These are phyloP conservation scores for Holacanthus passer DNA, from an alignment of 2,113 vertebrate genomes.

Conservation along the genomic window DNA sequence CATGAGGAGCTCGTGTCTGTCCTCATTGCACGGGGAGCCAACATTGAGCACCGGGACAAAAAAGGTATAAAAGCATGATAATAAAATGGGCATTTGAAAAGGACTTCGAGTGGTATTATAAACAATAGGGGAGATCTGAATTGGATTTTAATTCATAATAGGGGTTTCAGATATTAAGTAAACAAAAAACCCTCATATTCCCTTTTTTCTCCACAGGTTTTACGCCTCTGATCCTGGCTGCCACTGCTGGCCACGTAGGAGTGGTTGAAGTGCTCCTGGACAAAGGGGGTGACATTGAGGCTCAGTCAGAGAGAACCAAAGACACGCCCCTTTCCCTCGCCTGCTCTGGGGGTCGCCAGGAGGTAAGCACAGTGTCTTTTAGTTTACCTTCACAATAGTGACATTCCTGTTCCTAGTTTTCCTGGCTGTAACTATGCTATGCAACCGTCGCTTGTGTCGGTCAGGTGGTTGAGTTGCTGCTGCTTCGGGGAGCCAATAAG, in stretches of 20 bases:
- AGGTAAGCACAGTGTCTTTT: slow-evolving; percentile 82
- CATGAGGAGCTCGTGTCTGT: slow-evolving; percentile 98
- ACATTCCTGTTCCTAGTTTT: not conserved
- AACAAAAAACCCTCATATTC: not conserved
- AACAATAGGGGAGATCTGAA: not conserved
- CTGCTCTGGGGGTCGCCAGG: slow-evolving; percentile 97
- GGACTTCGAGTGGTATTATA: not conserved
- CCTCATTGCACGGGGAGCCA: slow-evolving; percentile 95
- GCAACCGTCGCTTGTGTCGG: slow-evolving; percentile 37
- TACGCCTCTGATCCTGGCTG: slow-evolving; percentile 96
- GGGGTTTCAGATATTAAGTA: not conserved
- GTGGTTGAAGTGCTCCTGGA: slow-evolving; percentile 98
- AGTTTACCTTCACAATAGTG: not conserved
- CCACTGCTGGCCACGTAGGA: slow-evolving; percentile 97
- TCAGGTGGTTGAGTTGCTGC: slow-evolving; percentile 96
- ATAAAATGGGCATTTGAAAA: not conserved
- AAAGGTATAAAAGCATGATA: slow-evolving; percentile 86
- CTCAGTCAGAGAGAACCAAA: slow-evolving; percentile 99
- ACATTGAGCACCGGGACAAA: slow-evolving; percentile 98
- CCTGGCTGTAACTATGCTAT: slow-evolving; percentile 6
- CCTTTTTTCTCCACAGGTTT: slow-evolving; percentile 86
- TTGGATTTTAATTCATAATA: not conserved
- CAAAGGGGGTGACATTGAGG: slow-evolving; percentile 98
- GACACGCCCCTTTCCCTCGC: slow-evolving; percentile 97
- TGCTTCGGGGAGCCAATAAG: slow-evolving; percentile 98